Evolutionary conservation across 2,888 invertebrate genomes (phyloP), one percentile per base, ranked within the genome.

Genomic region (Acanthoscelides obtectus): DNA sequence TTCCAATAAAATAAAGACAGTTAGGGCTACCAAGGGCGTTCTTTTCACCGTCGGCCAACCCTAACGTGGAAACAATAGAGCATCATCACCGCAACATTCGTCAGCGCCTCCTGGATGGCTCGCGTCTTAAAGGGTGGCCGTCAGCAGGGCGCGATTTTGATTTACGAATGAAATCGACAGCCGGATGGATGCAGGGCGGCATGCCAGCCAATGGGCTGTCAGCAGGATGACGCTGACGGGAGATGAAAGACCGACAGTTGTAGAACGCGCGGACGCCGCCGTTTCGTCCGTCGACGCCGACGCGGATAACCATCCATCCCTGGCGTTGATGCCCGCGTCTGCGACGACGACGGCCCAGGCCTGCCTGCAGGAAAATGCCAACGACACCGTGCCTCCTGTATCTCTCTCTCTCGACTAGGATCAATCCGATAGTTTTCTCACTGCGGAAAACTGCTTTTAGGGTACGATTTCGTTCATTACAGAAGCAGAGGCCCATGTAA

Each of bases 101-200:
- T 66, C 19, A 21, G 22, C 66, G 21, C 66, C n/a, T 3, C 6
- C 66, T 17, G 66, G 66, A 65, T 17, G 66, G 66, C 3, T 12
- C 66, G 17, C 45, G 5, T 45, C 45, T 45, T 45, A 6, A 45
- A 45, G 45, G 45, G 66, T 22, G 66, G 66, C 66, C 20, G 66
- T 20, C 21, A 66, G 66, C 20, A 66, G 79, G 78, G 80, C 79
- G 81, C 81, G 80, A 85, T 84, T 85, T 85, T 85, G 85, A 85
- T 85, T 85, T 85, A 85, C 85, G 85, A 85, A 85, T 85, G 80
- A 84, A 83, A 85, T 85, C 85, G 85, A 85, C 85, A 85, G 83
- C 84, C 84, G 66, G 66, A 82, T 79, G 81, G 81, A 81, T 80
- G 79, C 81, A 80, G 81, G 83, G 83, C 82, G 80, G 79, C 79